Base-by-base conservation (phyloP, 2,888 invertebrate genomes). In the Tachystola acroxantha region DNA sequence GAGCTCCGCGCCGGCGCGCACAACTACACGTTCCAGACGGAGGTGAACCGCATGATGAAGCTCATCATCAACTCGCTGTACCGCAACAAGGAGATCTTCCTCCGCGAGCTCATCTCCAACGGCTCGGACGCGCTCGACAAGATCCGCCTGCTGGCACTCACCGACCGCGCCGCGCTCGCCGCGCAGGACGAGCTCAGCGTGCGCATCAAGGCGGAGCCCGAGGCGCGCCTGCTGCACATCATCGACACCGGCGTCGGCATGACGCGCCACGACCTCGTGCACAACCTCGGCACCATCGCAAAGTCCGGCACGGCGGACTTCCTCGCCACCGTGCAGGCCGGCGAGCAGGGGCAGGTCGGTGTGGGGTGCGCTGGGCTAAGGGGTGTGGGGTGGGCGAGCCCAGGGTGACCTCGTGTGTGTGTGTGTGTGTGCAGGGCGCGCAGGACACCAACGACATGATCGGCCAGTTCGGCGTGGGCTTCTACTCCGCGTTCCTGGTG, bases 41-140 rank as follows among this genome's bases (percentile, higher is more conserved):
- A 99, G 88, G 99, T 99, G 27, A 98, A 98, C 86, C 94, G 99
- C 40, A 98, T 99, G 98, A 99, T 99, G 99, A 99, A 99, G 81
- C 91, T 99, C 41, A 99, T 99, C 79, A 99, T 99, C 73, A 99
- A 99, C 88, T 99, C 99, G 6, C 89, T 99, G 6, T 99, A 99
- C 85, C 92, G 97, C 59, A 99, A 99, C 81, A 99, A 99, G 86
- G 99, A 99, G 92, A 98, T 99, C 57, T 99, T 97, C 91, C 88
- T 99, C 43, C 91, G 99, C 64, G 99, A 99, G 87, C 88, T 99
- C 73, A 99, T 99, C 65, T 99, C 99, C 0, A 99, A 99, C 87
- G 99, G 97, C 0, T 99, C 99, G 0, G 99, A 99, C 89, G 99
- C 99, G 27, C 88, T 99, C 48, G 99, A 99, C 84, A 99, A 99